Evolutionary conservation across 2,888 invertebrate species (phyloP).

Genomic region (Ceramica pisi): DNA sequence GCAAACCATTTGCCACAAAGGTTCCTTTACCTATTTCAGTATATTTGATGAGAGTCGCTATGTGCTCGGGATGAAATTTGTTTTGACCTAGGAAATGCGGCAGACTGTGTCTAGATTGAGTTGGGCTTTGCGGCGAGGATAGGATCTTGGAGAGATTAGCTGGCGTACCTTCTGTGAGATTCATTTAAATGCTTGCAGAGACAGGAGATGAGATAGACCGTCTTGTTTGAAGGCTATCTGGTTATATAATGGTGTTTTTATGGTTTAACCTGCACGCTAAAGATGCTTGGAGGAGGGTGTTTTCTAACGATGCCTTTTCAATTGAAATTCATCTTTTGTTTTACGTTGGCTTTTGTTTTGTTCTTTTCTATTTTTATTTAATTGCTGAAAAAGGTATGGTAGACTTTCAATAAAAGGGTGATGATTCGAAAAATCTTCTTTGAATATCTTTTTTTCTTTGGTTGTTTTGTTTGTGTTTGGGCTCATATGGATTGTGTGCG

Average conservation of each 20-base stretch:
- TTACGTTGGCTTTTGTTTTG: too few species aligned
- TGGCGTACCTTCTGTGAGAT: conserved; percentile 39
- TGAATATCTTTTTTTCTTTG: too few species aligned
- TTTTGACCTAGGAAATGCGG: conserved; percentile 70
- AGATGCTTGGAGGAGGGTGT: neutral
- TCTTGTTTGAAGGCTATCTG: conserved; percentile 9
- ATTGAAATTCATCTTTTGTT: neutral
- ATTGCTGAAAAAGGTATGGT: too few species aligned
- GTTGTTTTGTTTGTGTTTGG: too few species aligned
- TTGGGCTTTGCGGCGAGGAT: conserved; percentile 67
- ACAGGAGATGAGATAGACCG: conserved; percentile 51
- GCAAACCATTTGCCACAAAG: conserved; percentile 72
- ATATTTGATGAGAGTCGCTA: conserved; percentile 64
- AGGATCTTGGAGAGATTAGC: conserved; percentile 60
- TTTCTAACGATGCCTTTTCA: neutral
- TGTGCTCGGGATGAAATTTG: conserved; percentile 67
- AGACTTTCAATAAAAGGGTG: too few species aligned
- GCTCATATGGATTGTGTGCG: too few species aligned
- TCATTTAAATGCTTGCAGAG: conserved; percentile 58
- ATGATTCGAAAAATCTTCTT: too few species aligned
- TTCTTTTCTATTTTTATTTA: too few species aligned
- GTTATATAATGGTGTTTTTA: neutral
- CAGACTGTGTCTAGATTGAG: conserved; percentile 66
- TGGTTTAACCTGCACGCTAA: neutral
- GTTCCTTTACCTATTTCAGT: conserved; percentile 70